A percentile compares a stretch with the other conserved stretches of the same genome.
These are phyloP conservation scores for Hypothenemus hampei DNA, from an alignment of 1,140 invertebrate species.

Conservation along the genomic window DNA sequence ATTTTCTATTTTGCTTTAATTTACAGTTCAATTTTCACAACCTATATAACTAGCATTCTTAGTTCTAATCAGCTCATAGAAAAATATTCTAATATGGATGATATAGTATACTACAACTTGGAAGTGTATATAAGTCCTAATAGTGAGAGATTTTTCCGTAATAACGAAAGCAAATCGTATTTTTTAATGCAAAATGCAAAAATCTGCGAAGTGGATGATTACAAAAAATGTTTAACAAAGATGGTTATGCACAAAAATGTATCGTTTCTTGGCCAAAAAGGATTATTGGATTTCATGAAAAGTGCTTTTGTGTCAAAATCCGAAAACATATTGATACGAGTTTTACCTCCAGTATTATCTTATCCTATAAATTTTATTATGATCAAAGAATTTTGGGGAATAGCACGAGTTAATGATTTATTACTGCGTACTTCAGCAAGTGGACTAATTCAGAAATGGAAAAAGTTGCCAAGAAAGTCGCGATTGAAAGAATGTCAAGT, in stretches of 20 bases:
- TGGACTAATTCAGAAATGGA: slow-evolving; percentile 18
- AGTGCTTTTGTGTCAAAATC: slow-evolving; percentile 1
- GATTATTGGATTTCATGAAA: slow-evolving; percentile 7
- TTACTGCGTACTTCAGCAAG: not conserved
- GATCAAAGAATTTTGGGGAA: slow-evolving; percentile 17
- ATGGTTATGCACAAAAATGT: slow-evolving; percentile 6
- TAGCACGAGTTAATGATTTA: slow-evolving; percentile 3
- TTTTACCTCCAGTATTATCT: not conserved
- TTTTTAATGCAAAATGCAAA: not conserved
- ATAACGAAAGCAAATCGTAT: not conserved
- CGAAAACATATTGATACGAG: not conserved
- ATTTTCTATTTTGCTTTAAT: slow-evolving; percentile 5
- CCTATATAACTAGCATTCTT: slow-evolving; percentile 12
- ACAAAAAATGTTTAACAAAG: slow-evolving; percentile 1
- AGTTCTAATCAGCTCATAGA: not conserved
- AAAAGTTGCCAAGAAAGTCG: not conserved
- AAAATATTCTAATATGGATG: slow-evolving; percentile 3
- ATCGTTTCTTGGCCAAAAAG: slow-evolving; percentile 3
- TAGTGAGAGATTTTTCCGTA: slow-evolving; percentile 10
- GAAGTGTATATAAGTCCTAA: slow-evolving; percentile 12
- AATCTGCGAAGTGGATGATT: slow-evolving; percentile 1
- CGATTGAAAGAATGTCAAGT: too few relatives aligned
- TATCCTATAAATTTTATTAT: slow-evolving; percentile 16
- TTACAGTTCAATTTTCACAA: slow-evolving; percentile 11
- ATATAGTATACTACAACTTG: slow-evolving; percentile 10